phyloP scores from a whole-genome alignment of 2,797 vertebrate species.

The Oryzias dopingdopingensis region DNA sequence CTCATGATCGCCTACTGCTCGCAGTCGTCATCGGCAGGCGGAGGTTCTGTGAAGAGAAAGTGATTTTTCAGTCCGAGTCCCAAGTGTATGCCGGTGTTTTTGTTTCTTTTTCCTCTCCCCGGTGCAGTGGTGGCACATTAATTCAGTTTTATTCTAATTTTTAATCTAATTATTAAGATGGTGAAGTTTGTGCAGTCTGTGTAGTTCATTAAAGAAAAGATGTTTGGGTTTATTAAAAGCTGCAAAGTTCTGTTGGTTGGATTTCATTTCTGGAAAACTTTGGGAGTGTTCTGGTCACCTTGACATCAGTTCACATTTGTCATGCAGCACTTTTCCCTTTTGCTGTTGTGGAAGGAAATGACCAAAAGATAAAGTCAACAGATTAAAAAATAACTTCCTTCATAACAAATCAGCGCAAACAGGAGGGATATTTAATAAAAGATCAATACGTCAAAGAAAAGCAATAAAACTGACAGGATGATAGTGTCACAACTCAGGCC shows the following conservation, averaged over 20 bases:
- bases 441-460: conserved; percentile 17
- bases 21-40: conserved; percentile 50
- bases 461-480: not conserved
- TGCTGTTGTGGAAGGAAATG: conserved; percentile 17
- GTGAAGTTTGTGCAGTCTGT: not conserved
- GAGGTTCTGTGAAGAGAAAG: conserved; percentile 45
- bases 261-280: no score
- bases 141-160: not conserved
- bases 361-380: conserved; percentile 20
- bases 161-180: conserved; percentile 7
- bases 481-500: not conserved
- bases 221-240: no score
- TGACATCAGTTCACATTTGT: not conserved
- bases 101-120: not conserved
- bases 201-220: no score
- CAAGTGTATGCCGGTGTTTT: conserved; percentile 11
- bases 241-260: no score
- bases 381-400: no score
- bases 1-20: conserved; percentile 56
- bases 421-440: conserved; percentile 25
- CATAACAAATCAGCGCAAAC: no score
- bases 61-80: conserved; percentile 32
- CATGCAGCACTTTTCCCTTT: not conserved
- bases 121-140: not conserved
- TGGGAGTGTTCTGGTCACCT: no score